These are phyloP conservation scores for Tortrix viridana DNA, from an alignment of 2,888 invertebrate species.

Conservation along the genomic window DNA sequence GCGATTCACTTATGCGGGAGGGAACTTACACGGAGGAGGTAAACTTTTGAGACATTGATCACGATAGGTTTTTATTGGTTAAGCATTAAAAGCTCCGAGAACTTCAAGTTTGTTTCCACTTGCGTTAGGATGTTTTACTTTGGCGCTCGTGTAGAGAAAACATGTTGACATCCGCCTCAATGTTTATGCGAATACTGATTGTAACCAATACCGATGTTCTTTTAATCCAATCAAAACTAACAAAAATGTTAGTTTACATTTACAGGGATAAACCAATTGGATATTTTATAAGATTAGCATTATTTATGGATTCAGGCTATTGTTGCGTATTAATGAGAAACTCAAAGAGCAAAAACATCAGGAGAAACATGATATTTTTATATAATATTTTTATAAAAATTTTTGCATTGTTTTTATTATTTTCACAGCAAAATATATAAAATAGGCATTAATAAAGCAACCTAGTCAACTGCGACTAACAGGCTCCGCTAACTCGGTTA, in stretches of 20 bases:
- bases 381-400: no score
- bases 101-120: conserved; percentile 2
- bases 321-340: neutral
- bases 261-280: no score
- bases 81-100: conserved; percentile 22
- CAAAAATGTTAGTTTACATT: no score
- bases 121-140: conserved; percentile 3
- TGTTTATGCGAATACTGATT: neutral
- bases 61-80: conserved; percentile 43
- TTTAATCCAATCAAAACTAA: no score
- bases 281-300: no score
- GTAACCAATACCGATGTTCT: neutral
- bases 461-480: conserved; percentile 44
- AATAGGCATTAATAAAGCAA: conserved; percentile 17
- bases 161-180: conserved; percentile 3
- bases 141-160: neutral
- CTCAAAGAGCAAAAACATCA: no score
- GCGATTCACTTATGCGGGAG: conserved; percentile 62
- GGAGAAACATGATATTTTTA: no score
- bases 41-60: conserved; percentile 54
- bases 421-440: neutral
- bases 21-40: conserved; percentile 55
- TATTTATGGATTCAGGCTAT: neutral
- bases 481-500: conserved; percentile 67
- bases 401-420: no score